Evolutionary conservation across 2,113 vertebrate species (phyloP).

Genomic region (Myrmecophaga tridactyla): DNA sequence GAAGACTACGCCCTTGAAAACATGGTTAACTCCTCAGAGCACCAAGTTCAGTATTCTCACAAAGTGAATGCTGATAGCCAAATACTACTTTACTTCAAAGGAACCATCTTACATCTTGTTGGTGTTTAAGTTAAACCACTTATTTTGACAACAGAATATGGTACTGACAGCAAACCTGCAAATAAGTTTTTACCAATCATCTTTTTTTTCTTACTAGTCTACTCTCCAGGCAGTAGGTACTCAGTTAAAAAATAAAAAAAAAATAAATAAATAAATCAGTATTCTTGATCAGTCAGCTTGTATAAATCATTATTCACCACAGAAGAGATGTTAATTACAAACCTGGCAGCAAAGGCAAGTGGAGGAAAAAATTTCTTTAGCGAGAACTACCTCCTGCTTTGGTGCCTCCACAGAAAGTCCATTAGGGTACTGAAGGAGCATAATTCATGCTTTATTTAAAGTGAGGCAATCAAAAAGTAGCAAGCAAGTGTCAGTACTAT

Average conservation of each 20-base stretch:
- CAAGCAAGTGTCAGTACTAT: background rate
- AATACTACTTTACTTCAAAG: background rate
- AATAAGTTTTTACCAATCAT: slow-evolving; percentile 19
- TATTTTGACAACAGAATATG: background rate
- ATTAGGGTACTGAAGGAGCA: background rate
- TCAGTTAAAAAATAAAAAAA: background rate
- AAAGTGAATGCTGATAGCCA: background rate
- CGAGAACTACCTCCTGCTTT: background rate
- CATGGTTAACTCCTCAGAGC: background rate
- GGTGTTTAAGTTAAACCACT: slow-evolving; percentile 23
- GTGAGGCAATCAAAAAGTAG: background rate
- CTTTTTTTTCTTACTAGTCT: slow-evolving; percentile 11
- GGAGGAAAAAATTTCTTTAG: background rate
- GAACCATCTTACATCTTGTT: background rate
- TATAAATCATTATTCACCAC: background rate
- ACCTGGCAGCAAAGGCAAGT: slow-evolving; percentile 12
- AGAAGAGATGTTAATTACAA: slow-evolving; percentile 21
- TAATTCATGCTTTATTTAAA: background rate
- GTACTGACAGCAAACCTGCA: slow-evolving; percentile 41
- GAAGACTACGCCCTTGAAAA: background rate
- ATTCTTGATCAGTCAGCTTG: slow-evolving; percentile 17
- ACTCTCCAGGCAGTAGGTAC: background rate
- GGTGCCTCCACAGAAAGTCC: slow-evolving; percentile 13
- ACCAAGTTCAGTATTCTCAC: slow-evolving; percentile 24
- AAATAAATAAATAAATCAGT: background rate